Percentiles rank a stretch among this genome's conserved stretches.
Conservation (phyloP, 2,797 vertebrate species). For the Aeoliscus strigatus region DNA sequence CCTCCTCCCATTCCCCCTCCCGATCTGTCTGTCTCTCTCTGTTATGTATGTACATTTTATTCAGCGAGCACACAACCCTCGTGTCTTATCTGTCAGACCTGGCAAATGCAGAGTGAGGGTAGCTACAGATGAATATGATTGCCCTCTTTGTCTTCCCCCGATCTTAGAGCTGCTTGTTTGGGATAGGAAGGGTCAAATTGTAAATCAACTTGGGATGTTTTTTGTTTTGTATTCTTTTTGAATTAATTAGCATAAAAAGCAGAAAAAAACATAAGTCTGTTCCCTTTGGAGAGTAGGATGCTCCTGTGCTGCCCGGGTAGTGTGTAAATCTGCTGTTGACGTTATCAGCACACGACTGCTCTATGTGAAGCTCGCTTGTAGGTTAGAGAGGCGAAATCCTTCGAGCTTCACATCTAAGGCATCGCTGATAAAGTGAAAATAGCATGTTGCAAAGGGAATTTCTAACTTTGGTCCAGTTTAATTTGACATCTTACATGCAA, state of each 20-base stretch:
- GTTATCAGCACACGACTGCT: conserved; percentile 6
- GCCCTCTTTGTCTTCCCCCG: conserved; percentile 42
- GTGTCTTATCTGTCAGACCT: conserved; percentile 58
- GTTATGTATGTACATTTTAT: conserved; percentile 72
- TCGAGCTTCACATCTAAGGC: background rate
- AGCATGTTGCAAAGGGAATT: no score
- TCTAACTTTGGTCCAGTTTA: no score
- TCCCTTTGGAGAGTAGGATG: conserved; percentile 26
- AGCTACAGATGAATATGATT: conserved; percentile 57
- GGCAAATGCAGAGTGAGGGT: conserved; percentile 42
- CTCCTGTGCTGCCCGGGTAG: conserved; percentile 14
- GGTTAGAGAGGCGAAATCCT: conserved; percentile 2
- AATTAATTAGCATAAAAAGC: conserved; percentile 50
- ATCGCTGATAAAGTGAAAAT: no score
- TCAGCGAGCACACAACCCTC: conserved; percentile 58
- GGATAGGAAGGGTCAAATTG: conserved; percentile 56
- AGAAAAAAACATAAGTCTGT: conserved; percentile 22
- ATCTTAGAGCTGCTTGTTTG: conserved; percentile 51
- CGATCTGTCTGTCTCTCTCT: conserved; percentile 7
- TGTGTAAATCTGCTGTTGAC: conserved; percentile 17
- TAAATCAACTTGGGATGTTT: conserved; percentile 46
- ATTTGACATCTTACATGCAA: no score
- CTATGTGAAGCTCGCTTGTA: conserved; percentile 2
- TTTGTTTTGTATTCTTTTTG: conserved; percentile 33
- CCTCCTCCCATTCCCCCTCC: conserved; percentile 1